These are phyloP conservation scores for Cheilosia vernalis DNA, from an alignment of 2,888 invertebrate genomes.

Conservation along the genomic window DNA sequence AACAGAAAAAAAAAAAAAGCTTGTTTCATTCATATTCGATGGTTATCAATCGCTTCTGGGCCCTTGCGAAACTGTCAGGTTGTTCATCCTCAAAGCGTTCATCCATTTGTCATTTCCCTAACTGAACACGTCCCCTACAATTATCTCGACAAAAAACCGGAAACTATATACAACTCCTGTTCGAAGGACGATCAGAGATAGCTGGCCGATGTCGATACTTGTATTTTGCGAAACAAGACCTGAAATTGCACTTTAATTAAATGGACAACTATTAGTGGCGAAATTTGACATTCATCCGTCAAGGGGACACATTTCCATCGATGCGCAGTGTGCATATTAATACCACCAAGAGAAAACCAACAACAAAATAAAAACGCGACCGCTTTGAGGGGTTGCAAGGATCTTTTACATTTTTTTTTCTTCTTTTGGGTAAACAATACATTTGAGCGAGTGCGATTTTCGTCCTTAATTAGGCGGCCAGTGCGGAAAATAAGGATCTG, in stretches of 20 bases:
- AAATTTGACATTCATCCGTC: constrained; percentile 78
- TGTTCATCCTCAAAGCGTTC: constrained; percentile 41
- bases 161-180: constrained; percentile 39
- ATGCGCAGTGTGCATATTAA: constrained; percentile 72
- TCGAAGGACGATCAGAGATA: constrained; percentile 63
- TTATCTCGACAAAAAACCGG: constrained; percentile 64
- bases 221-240: constrained; percentile 76
- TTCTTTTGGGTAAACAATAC: constrained; percentile 43
- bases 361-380: constrained; percentile 7
- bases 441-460: constrained; percentile 53
- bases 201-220: constrained; percentile 66
- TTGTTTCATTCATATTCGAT: constrained; percentile 10
- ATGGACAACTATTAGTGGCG: constrained; percentile 80
- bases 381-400: background rate
- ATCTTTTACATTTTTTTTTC: too few relatives aligned
- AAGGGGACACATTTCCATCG: constrained; percentile 76
- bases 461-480: constrained; percentile 58
- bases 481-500: constrained; percentile 70
- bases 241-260: constrained; percentile 82
- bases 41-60: constrained; percentile 49
- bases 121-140: constrained; percentile 61
- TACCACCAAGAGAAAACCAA: constrained; percentile 37
- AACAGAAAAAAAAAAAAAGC: constrained; percentile 6
- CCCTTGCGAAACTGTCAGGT: constrained; percentile 11
- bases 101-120: constrained; percentile 64